These are phyloP conservation scores for Ceratotherium simum DNA, from an alignment of 2,113 vertebrate genomes.

Conservation along the genomic window DNA sequence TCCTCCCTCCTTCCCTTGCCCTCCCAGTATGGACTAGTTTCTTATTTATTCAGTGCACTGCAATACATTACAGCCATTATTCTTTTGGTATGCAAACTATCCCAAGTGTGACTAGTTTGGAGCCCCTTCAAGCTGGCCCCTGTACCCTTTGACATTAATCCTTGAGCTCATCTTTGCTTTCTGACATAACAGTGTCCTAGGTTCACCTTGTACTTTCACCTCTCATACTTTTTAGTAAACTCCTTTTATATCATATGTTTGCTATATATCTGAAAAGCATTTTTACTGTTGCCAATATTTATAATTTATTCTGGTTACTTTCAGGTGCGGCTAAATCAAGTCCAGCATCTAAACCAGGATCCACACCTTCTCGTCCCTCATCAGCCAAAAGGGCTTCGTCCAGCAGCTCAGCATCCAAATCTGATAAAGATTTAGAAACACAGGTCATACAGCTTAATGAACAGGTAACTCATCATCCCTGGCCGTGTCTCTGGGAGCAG, in stretches of 20 bases:
- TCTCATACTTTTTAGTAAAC: not conserved
- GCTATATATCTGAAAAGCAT: not conserved
- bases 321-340: slow-evolving; percentile 95
- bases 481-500: not conserved
- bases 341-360: slow-evolving; percentile 94
- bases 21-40: not conserved
- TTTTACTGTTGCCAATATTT: not conserved
- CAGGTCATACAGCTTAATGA: slow-evolving; percentile 98
- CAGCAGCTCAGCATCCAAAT: slow-evolving; percentile 91
- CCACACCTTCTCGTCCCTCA: slow-evolving; percentile 97
- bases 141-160: not conserved
- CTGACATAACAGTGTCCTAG: not conserved
- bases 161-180: not conserved
- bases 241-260: not conserved
- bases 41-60: not conserved
- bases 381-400: slow-evolving; percentile 97
- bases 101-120: not conserved
- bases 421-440: slow-evolving; percentile 98
- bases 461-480: slow-evolving; percentile 89
- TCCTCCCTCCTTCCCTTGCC: not conserved
- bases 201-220: not conserved
- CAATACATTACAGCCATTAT: not conserved
- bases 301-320: slow-evolving; percentile 63
- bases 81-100: not conserved
- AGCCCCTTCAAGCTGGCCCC: not conserved